Base-by-base conservation (phyloP, 2,888 invertebrate genomes). In the Branchipolynoe longqiensis region DNA sequence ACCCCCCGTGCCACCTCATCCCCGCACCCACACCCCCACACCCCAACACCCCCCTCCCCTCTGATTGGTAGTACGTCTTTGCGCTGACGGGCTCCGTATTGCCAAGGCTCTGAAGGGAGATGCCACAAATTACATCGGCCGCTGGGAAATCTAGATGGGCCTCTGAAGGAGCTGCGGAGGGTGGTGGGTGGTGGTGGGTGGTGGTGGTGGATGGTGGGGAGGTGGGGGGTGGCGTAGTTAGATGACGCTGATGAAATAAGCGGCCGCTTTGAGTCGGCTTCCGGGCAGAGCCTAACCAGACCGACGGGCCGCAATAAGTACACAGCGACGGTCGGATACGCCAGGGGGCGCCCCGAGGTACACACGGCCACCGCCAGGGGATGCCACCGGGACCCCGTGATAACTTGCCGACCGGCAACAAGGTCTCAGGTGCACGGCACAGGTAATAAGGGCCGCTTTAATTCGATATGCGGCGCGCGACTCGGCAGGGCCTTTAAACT, bases 31-130 rank as follows among this genome's bases (percentile, higher is more conserved):
- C n/a, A n/a, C n/a, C n/a, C n/a, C n/a, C n/a, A n/a, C n/a, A n/a
- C n/a, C n/a, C n/a, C n/a, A n/a, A n/a, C n/a, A n/a, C n/a, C n/a
- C n/a, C n/a, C n/a, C n/a, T n/a, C n/a, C n/a, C n/a, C n/a, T n/a
- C 78, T 78, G 78, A 78, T 78, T 78, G 78, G 78, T 78, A 78
- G 78, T 78, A 78, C 78, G 48, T 78, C 78, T 78, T 78, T 48
- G 6, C 18, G 31, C 28, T 48, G 78, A 78, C 78, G 78, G 25
- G n/a, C 78, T n/a, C 18, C 22, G 48, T 48, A 48, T 48, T 48
- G 41, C 48, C 4, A 40, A 25, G 74, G 78, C 78, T 48, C 78
- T 78, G 78, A 78, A 78, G 78, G 78, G 78, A 78, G 78, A 78
- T 78, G 28, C 78, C 22, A 78, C 48, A 78, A 78, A 78, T 78